phyloP scores from a whole-genome alignment of 2,888 invertebrate species.

The Ichneumoninae sp. region DNA sequence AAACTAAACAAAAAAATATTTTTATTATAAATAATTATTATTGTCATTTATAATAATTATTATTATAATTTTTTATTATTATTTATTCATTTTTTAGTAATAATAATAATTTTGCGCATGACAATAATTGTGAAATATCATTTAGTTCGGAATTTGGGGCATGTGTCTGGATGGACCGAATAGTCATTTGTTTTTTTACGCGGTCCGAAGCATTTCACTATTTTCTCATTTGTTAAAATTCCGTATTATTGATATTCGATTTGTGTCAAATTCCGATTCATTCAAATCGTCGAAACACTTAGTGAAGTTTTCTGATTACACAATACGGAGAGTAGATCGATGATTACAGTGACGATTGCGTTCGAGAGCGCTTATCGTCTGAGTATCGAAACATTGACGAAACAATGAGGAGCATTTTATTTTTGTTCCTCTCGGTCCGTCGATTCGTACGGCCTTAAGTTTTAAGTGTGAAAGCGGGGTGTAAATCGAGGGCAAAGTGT shows the following conservation, averaged over 20 bases:
- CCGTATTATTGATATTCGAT: not conserved
- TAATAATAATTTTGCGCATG: not conserved
- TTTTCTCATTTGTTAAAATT: not conserved
- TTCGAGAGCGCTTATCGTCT: not conserved
- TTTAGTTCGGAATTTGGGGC: not conserved
- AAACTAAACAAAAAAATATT: not conserved
- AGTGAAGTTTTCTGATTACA: not conserved
- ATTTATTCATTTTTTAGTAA: too few relatives aligned
- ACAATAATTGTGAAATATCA: not conserved
- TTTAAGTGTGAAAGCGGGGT: not conserved
- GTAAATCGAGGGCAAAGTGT: not conserved
- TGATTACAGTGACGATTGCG: not conserved
- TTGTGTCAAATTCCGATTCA: not conserved
- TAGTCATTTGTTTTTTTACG: not conserved
- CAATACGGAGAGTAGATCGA: not conserved
- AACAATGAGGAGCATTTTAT: not conserved
- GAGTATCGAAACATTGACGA: too few relatives aligned
- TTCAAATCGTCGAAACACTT: not conserved
- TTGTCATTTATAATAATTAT: too few relatives aligned
- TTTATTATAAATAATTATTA: not conserved
- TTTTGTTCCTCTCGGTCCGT: not conserved
- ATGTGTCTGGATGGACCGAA: not conserved
- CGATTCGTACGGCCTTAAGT: not conserved
- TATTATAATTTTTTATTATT: too few relatives aligned
- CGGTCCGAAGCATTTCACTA: not conserved